Conservation (phyloP, 2,113 vertebrate species). For the Ranitomeya variabilis region DNA sequence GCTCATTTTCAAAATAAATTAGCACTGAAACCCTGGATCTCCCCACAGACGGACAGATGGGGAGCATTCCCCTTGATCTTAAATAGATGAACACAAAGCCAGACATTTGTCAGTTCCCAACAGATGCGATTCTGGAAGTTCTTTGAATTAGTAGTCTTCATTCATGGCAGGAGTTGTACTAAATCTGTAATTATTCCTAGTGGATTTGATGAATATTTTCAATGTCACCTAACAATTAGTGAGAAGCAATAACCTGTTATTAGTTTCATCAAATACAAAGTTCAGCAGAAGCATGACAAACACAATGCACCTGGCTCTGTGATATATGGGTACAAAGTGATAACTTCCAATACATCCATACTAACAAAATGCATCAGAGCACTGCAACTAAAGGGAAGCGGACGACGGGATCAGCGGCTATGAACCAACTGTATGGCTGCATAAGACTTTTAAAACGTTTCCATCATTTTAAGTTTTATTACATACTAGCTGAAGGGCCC, state of each 20-base stretch:
- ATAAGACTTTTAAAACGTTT: too few species aligned
- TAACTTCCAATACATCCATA: not conserved
- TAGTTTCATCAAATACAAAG: not conserved
- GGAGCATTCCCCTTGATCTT: conserved; percentile 3
- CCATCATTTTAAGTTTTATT: too few species aligned
- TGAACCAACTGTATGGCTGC: too few species aligned
- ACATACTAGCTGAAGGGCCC: too few species aligned
- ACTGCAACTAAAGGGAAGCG: too few species aligned
- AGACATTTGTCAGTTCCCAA: not conserved
- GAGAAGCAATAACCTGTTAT: not conserved
- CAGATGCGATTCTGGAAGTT: not conserved
- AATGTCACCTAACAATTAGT: not conserved
- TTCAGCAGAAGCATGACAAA: not conserved
- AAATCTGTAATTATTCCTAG: conserved; percentile 9
- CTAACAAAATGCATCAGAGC: too few species aligned
- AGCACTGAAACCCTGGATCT: not conserved
- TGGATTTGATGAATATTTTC: conserved; percentile 10
- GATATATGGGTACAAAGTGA: too few species aligned
- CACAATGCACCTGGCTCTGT: not conserved
- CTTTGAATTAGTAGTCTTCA: not conserved
- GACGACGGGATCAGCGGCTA: too few species aligned
- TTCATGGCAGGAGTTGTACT: conserved; percentile 8
- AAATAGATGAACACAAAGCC: not conserved
- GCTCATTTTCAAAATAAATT: conserved; percentile 37
- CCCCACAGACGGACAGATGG: conserved; percentile 11